Percentiles rank a stretch among this genome's conserved stretches.
Conservation (phyloP, 1,140 invertebrate species). For the Arion vulgaris region DNA sequence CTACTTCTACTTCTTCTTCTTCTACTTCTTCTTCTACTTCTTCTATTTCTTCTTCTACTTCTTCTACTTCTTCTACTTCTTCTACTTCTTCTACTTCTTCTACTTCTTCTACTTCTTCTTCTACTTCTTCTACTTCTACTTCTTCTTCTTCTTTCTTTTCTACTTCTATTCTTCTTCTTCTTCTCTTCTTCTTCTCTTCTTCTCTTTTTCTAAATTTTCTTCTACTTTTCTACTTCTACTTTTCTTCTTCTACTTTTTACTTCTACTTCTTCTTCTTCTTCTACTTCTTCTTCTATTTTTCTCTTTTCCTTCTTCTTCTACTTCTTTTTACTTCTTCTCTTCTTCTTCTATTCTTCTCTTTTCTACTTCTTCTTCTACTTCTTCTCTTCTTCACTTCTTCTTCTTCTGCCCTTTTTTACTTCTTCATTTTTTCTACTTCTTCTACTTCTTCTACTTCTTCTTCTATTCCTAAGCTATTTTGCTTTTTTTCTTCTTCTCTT, state of each 20-base stretch:
- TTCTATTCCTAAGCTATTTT: neutral
- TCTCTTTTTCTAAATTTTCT: neutral
- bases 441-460: neutral
- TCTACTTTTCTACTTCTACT: neutral
- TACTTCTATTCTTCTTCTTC: constrained; percentile 7
- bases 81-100: neutral
- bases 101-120: neutral
- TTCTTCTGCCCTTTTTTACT: no score
- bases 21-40: neutral
- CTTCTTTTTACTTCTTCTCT: neutral
- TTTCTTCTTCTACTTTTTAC: neutral
- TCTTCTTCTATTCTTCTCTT: neutral
- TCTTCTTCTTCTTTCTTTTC: neutral
- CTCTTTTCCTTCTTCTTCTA: neutral
- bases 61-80: neutral
- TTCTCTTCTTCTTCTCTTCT: constrained; percentile 9
- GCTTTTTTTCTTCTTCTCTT: neutral
- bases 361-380: neutral
- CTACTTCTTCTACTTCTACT: neutral
- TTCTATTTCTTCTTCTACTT: neutral
- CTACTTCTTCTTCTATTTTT: neutral
- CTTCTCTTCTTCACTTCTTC: neutral
- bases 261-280: neutral
- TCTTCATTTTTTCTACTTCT: neutral
- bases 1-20: neutral